Evolutionary conservation across 2,797 vertebrate genomes (phyloP).

Genomic region (Characodon lateralis): DNA sequence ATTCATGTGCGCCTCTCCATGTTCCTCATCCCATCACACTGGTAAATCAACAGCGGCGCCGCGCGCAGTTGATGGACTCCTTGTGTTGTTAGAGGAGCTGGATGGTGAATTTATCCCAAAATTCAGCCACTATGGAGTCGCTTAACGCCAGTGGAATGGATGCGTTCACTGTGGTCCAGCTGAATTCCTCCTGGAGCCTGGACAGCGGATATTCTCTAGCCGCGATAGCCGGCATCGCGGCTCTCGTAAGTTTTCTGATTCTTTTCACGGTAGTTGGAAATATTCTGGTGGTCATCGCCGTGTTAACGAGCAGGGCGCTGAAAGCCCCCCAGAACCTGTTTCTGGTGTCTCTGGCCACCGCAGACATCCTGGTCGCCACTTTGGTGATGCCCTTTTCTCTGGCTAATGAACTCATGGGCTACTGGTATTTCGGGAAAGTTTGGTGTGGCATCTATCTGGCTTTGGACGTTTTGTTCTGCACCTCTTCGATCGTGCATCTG

Average conservation of each 20-base stretch:
- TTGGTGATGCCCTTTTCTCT: conserved; percentile 94
- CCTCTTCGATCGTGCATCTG: conserved; percentile 92
- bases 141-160: conserved; percentile 74
- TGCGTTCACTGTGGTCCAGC: conserved; percentile 65
- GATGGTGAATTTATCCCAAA: conserved; percentile 27
- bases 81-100: conserved; percentile 14
- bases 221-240: conserved; percentile 85
- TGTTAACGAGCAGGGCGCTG: conserved; percentile 89
- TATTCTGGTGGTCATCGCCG: conserved; percentile 90
- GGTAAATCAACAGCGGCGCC: conserved; percentile 11
- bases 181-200: conserved; percentile 71
- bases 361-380: conserved; percentile 93
- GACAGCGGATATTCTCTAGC: conserved; percentile 83
- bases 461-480: conserved; percentile 93
- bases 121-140: conserved; percentile 65
- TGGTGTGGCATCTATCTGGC: conserved; percentile 95
- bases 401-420: conserved; percentile 93
- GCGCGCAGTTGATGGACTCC: conserved; percentile 45
- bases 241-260: conserved; percentile 88
- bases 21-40: conserved; percentile 24
- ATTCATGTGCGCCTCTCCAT: conserved; percentile 23
- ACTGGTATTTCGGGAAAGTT: conserved; percentile 93
- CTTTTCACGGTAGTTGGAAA: conserved; percentile 91
- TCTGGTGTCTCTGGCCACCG: conserved; percentile 91
- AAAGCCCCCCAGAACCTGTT: conserved; percentile 94